These are phyloP conservation scores for Babylonia areolata DNA, from an alignment of 1,140 invertebrate genomes.

Conservation along the genomic window DNA sequence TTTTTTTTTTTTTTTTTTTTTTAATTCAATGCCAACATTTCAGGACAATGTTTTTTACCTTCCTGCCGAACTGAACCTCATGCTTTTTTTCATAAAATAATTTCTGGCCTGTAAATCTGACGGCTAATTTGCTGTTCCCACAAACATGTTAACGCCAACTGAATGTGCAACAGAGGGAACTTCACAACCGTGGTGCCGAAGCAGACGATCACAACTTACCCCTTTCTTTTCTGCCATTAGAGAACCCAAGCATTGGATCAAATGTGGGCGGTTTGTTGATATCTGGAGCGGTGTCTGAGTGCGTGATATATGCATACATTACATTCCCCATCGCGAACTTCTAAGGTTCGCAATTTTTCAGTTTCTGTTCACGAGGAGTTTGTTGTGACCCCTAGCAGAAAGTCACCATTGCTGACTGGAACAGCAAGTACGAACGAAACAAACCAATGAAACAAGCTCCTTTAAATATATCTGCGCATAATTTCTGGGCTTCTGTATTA, in stretches of 20 bases:
- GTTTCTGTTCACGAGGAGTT: not conserved
- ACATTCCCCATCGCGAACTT: conserved; percentile 49
- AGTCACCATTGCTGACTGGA: not conserved
- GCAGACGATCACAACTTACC: conserved; percentile 76
- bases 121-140: no score
- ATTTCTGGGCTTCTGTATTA: no score
- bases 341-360: not conserved
- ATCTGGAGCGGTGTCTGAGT: conserved; percentile 75
- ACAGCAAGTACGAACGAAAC: not conserved
- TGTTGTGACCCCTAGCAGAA: conserved; percentile 2
- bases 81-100: no score
- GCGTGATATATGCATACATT: conserved; percentile 53
- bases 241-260: conserved; percentile 87
- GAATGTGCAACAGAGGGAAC: no score
- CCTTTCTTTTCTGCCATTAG: conserved; percentile 83
- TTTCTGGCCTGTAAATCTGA: no score
- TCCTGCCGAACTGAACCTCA: no score
- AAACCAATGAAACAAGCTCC: not conserved
- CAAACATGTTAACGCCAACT: no score
- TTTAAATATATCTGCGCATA: no score
- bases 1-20: no score
- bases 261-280: conserved; percentile 83
- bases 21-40: no score
- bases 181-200: no score
- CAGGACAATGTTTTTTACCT: no score